phyloP scores from a whole-genome alignment of 2,797 vertebrate species.

The Jordanella pulchra region DNA sequence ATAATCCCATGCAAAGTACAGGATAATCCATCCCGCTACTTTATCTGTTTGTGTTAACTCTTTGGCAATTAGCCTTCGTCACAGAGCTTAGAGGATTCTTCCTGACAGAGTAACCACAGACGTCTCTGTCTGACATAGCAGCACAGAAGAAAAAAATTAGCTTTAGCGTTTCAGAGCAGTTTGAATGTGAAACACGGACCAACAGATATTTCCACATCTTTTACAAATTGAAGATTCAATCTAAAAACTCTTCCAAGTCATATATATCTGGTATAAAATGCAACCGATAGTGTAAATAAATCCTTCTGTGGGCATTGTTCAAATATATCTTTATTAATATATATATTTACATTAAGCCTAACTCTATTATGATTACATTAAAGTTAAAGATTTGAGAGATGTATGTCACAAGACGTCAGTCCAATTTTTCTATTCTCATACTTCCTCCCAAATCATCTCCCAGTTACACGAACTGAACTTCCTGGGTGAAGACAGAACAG shows the following conservation, averaged over 20 bases:
- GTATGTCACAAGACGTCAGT: constrained; percentile 67
- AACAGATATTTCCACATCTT: neutral
- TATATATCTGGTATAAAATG: neutral
- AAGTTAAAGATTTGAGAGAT: constrained; percentile 43
- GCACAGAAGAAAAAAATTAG: neutral
- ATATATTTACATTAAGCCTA: constrained; percentile 30
- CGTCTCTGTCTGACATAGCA: neutral
- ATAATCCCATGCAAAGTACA: constrained; percentile 57
- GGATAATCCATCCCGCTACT: constrained; percentile 64
- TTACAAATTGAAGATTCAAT: neutral
- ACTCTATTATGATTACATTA: constrained; percentile 69
- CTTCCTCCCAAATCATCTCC: constrained; percentile 68
- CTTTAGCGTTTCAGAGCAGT: neutral
- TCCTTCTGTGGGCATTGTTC: neutral
- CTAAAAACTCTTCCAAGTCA: neutral
- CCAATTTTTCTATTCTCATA: constrained; percentile 63
- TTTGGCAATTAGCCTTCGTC: constrained; percentile 35
- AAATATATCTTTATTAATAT: neutral
- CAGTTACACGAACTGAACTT: constrained; percentile 78
- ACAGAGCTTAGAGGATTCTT: constrained; percentile 5
- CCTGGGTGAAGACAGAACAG: constrained; percentile 10
- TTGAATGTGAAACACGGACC: neutral
- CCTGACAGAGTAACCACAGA: neutral
- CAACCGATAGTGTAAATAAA: neutral
- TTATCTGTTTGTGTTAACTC: constrained; percentile 60